A percentile compares a stretch with the other conserved stretches of the same genome.
Conservation (phyloP, 2,888 invertebrate genomes). For the Crossocerus cetratus region DNA sequence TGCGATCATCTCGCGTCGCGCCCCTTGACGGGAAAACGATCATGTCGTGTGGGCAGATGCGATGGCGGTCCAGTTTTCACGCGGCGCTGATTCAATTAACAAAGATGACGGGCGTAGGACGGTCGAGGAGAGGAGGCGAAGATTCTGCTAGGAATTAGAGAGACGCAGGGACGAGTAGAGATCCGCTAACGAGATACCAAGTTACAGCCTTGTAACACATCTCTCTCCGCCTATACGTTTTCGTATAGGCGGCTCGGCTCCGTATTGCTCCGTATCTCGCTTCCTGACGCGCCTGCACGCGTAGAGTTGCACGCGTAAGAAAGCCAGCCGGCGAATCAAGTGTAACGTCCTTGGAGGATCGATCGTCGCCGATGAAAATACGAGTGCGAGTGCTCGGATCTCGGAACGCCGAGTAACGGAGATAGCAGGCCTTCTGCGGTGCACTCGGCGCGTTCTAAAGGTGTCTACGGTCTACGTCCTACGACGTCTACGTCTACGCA, state of each 20-base stretch:
- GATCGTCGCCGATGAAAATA: too few species aligned
- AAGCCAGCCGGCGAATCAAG: too few species aligned
- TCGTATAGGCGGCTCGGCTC: background rate
- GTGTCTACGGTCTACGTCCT: too few species aligned
- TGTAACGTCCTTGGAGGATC: too few species aligned
- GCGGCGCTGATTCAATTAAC: background rate
- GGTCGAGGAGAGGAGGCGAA: background rate
- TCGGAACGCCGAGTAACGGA: too few species aligned
- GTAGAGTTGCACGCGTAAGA: background rate
- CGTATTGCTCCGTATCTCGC: too few species aligned
- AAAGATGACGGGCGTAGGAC: slow-evolving; percentile 4
- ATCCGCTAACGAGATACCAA: slow-evolving; percentile 1
- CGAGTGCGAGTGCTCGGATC: too few species aligned
- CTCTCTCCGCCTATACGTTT: slow-evolving; percentile 50
- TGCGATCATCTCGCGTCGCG: too few species aligned
- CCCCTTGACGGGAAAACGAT: slow-evolving; percentile 12
- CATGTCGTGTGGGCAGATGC: background rate
- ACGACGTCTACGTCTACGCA: too few species aligned
- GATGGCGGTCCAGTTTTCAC: background rate
- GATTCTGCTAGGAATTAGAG: slow-evolving; percentile 1
- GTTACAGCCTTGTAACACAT: slow-evolving; percentile 65
- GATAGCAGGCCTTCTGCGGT: too few species aligned
- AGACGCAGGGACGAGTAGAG: background rate
- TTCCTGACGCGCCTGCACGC: background rate
- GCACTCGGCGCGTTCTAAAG: too few species aligned